Base-by-base conservation (phyloP, 1,140 invertebrate species). In the Mactra quadrangularis region DNA sequence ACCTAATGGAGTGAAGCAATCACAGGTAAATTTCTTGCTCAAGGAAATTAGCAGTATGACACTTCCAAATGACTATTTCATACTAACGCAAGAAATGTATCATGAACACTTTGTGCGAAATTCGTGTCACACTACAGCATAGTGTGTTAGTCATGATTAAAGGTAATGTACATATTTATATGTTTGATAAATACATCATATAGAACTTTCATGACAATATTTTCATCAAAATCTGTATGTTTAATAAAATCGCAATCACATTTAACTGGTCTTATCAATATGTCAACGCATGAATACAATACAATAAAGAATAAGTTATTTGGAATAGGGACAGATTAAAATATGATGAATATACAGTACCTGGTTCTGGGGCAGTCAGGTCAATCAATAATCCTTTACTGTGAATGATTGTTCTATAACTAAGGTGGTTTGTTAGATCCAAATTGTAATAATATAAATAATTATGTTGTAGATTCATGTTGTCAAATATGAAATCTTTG, bases 281-380 rank as follows among this genome's bases (percentile, higher is more conserved):
- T n/a, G n/a, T 17, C 13, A 7, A 19, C 7, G 47, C 9, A 22
- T 25, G n/a, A 47, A 35, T 57, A 41, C n/a, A 1, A n/a, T 13
- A 57, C 50, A n/a, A 41, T n/a, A n/a, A n/a, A n/a, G n/a, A n/a
- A n/a, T n/a, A n/a, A n/a, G n/a, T n/a, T n/a, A n/a, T n/a, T n/a
- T n/a, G n/a, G n/a, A n/a, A n/a, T n/a, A 19, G 19, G 45, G 19
- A 11, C 19, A 11, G 45, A 11, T 19, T n/a, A n/a, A n/a, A n/a
- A n/a, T n/a, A 19, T n/a, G n/a, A 47, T n/a, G n/a, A n/a, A n/a
- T n/a, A n/a, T n/a, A n/a, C n/a, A n/a, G 6, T 66, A 85, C 88
- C 85, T 82, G 88, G 87, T 53, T 83, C 72, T 19, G 89, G 89
- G 29, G 87, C 70, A 45, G 89, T 90, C 1, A 86, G 76, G 50